These are phyloP conservation scores for Hydractinia symbiolongicarpus DNA, from an alignment of 30 jellyfish, hydroid and myxozoan species.

Conservation along the genomic window DNA sequence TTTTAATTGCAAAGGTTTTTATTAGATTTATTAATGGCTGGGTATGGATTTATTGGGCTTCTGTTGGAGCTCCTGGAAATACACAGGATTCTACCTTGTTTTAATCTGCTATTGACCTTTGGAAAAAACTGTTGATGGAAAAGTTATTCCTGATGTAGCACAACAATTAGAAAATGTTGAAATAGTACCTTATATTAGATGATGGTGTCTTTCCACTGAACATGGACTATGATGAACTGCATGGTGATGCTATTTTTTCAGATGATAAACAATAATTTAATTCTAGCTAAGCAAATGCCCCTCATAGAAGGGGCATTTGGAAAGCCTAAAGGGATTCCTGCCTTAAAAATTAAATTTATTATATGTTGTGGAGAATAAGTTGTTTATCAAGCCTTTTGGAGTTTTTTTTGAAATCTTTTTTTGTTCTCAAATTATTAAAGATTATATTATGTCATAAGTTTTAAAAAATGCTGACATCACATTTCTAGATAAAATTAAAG, in stretches of 20 bases:
- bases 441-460: too few relatives aligned
- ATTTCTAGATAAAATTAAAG: too few relatives aligned
- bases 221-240: constrained; percentile 47
- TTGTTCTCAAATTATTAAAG: too few relatives aligned
- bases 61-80: constrained; percentile 64
- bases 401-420: too few relatives aligned
- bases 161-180: constrained; percentile 29
- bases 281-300: constrained; percentile 68
- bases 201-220: constrained; percentile 21
- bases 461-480: too few relatives aligned
- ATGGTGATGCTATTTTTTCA: constrained; percentile 51
- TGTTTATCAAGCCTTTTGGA: too few relatives aligned
- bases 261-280: constrained; percentile 49
- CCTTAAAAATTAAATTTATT: too few relatives aligned
- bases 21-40: constrained; percentile 59
- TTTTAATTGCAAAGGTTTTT: constrained; percentile 44
- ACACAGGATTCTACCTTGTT: constrained; percentile 47
- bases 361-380: too few relatives aligned
- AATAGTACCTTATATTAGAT: constrained; percentile 45
- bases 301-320: constrained; percentile 60
- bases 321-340: too few relatives aligned
- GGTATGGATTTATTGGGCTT: constrained; percentile 57
- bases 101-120: constrained; percentile 64
- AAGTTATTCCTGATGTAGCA: constrained; percentile 30
- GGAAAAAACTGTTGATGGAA: constrained; percentile 44